Base-by-base conservation (phyloP, 2,888 invertebrate genomes). In the Salticus scenicus region DNA sequence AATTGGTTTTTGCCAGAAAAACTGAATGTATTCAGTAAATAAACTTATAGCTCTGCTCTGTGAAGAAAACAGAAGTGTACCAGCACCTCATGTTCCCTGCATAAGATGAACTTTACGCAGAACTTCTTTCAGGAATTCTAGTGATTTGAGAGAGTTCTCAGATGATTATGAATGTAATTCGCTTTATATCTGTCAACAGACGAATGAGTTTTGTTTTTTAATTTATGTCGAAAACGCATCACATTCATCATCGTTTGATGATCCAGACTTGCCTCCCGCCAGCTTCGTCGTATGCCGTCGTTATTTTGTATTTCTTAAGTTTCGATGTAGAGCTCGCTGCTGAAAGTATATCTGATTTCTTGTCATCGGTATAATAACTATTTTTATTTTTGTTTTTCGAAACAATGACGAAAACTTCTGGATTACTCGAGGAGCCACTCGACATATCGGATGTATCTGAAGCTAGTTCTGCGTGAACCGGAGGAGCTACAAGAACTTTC, bases 191-290 rank as follows among this genome's bases (percentile, higher is more conserved):
- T 47, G 47, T 17, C 47, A 47, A 47, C 8, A 47, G 47, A 47
- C 47, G 17, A n/a, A n/a, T n/a, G n/a, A n/a, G n/a, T n/a, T n/a
- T n/a, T n/a, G n/a, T n/a, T n/a, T n/a, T n/a, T n/a, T n/a, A n/a
- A n/a, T n/a, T n/a, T n/a, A n/a, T n/a, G n/a, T 37, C 7, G 37
- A 37, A 10, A 10, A 37, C 37, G 4, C 7, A 37, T 10, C 10
- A 10, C 37, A 37, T 12, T 73, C 73, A 73, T 20, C 33, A 73
- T 20, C 33, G 28, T 63, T 86, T 86, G 41, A 86, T 86, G 75
- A 86, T 86, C 86, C 86, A 86, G 0, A 86, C 86, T 33, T 86
- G 86, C 8, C 80, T 41, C 24, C 63, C 78, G 0, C 86, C 86
- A 31, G 73, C 74, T 30, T 86, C 86, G 20, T 86, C 86, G 30